phyloP scores from a whole-genome alignment of 2,113 vertebrate genomes.

The Dipodomys spectabilis region DNA sequence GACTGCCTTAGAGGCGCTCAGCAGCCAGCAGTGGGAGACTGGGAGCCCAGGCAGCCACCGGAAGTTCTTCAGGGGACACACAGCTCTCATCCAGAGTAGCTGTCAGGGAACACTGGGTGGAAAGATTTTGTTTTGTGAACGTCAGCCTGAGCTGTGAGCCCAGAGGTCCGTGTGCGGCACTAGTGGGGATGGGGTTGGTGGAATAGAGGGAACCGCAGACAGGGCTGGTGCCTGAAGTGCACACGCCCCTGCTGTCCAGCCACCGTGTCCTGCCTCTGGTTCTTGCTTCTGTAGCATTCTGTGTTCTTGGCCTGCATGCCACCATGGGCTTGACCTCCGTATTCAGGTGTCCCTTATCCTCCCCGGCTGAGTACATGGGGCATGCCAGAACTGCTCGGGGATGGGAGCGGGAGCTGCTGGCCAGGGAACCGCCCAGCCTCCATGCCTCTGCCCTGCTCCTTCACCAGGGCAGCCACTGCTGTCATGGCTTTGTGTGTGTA shows the following conservation, averaged over 20 bases:
- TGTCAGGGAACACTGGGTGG: background rate
- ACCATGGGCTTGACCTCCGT: fast-evolving
- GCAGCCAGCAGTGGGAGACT: background rate
- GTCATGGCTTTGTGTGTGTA: too few relatives aligned
- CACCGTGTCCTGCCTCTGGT: too few relatives aligned
- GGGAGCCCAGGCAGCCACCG: background rate
- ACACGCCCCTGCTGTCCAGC: background rate
- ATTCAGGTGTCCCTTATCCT: background rate
- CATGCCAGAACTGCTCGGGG: background rate
- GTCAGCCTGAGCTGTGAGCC: background rate
- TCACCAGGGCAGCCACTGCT: background rate
- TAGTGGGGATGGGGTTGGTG: too few relatives aligned
- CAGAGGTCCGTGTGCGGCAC: background rate
- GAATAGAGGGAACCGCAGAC: background rate
- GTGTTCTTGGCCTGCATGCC: background rate
- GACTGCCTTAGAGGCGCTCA: background rate
- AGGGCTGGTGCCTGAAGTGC: background rate
- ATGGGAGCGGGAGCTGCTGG: fast-evolving
- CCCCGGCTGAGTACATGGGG: background rate
- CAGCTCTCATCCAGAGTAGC: background rate
- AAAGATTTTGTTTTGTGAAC: background rate
- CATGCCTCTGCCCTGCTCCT: background rate
- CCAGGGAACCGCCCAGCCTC: background rate
- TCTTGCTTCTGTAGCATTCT: background rate
- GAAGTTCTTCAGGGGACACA: fast-evolving